A percentile compares a stretch with the other conserved stretches of the same genome.
Conservation (phyloP, 2,113 vertebrate species). For the Leptobrachium ailaonicum region DNA sequence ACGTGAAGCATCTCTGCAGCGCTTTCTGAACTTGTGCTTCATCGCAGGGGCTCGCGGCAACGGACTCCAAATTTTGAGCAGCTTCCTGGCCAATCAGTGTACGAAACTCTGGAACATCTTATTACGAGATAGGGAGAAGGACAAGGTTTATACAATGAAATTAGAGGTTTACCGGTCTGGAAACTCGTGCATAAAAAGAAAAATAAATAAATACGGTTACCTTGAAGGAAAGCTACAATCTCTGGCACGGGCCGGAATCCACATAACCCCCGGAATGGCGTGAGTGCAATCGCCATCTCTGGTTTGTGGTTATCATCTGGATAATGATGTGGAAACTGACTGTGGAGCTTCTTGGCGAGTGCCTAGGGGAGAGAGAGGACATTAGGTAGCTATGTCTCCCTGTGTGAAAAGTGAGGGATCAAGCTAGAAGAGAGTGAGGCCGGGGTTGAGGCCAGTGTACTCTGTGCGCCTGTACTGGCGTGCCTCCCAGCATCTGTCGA, state of each 20-base stretch:
- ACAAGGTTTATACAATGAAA: too few relatives aligned
- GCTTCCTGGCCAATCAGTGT: slow-evolving; percentile 77
- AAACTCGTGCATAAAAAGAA: too few relatives aligned
- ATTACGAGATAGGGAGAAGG: neutral
- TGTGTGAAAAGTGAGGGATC: too few relatives aligned
- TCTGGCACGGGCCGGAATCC: slow-evolving; percentile 90
- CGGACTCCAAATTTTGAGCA: slow-evolving; percentile 72
- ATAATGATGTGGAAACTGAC: slow-evolving; percentile 89
- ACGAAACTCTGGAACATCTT: slow-evolving; percentile 88
- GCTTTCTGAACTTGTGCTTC: slow-evolving; percentile 60
- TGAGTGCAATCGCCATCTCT: slow-evolving; percentile 94
- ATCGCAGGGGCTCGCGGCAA: slow-evolving; percentile 53
- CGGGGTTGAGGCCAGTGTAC: too few relatives aligned
- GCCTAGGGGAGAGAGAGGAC: slow-evolving; percentile 66
- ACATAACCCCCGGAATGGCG: slow-evolving; percentile 88
- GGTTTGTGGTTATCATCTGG: slow-evolving; percentile 96
- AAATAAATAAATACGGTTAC: slow-evolving; percentile 59
- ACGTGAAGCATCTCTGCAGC: slow-evolving; percentile 86
- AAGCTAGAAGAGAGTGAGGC: too few relatives aligned
- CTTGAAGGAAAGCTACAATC: slow-evolving; percentile 83
- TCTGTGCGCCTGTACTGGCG: too few relatives aligned
- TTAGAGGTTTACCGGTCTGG: too few relatives aligned
- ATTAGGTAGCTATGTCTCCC: too few relatives aligned
- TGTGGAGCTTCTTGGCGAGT: slow-evolving; percentile 82
- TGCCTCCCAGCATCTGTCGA: too few relatives aligned